A percentile compares a stretch with the other conserved stretches of the same genome.
These are phyloP conservation scores for Epinephelus moara DNA, from an alignment of 2,113 vertebrate species.

Conservation along the genomic window DNA sequence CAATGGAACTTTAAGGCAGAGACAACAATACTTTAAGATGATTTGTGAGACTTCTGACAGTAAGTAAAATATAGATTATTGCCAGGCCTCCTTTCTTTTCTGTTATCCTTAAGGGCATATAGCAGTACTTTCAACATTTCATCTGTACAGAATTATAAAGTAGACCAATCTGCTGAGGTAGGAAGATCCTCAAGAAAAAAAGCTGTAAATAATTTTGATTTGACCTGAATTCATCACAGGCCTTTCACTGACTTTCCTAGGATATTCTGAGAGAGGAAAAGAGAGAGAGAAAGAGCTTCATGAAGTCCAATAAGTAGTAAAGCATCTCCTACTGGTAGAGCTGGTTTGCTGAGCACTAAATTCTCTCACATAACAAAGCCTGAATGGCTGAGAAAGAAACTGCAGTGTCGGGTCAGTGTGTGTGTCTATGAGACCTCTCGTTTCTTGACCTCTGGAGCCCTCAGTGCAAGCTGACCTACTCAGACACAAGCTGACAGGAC, in stretches of 20 bases:
- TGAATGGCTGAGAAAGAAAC: slow-evolving; percentile 78
- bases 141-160: background rate
- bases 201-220: slow-evolving; percentile 9
- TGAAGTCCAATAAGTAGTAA: slow-evolving; percentile 75
- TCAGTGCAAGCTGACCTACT: slow-evolving; percentile 68
- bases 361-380: slow-evolving; percentile 82
- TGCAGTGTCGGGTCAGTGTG: slow-evolving; percentile 47
- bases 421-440: slow-evolving; percentile 62
- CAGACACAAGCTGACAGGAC: slow-evolving; percentile 80
- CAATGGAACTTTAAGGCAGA: background rate
- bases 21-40: too few relatives aligned
- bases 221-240: background rate
- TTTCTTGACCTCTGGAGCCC: slow-evolving; percentile 82
- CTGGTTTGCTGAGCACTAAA: slow-evolving; percentile 82
- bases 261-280: slow-evolving; percentile 12
- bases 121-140: background rate
- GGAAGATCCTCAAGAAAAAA: background rate
- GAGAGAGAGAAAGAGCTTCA: slow-evolving; percentile 51
- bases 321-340: slow-evolving; percentile 60
- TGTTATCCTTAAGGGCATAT: background rate
- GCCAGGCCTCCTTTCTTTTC: background rate
- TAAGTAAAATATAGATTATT: background rate
- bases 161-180: background rate
- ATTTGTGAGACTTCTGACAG: background rate
- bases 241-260: background rate